phyloP scores from a whole-genome alignment of 1,140 invertebrate species.

The Drosophila ohnishii region DNA sequence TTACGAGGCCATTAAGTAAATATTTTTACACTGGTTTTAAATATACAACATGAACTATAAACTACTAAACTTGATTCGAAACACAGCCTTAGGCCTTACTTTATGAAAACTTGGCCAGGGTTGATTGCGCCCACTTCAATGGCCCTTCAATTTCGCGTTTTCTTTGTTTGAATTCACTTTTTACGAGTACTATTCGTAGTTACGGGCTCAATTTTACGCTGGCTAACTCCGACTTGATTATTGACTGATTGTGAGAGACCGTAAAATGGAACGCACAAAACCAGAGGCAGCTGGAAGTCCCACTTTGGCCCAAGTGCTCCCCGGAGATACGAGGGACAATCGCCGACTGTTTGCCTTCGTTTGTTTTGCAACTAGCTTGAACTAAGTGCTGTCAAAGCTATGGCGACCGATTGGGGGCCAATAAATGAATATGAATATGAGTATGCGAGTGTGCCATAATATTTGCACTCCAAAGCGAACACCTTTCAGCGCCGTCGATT shows the following conservation, averaged over 20 bases:
- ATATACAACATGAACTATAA: neutral
- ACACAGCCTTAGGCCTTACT: neutral
- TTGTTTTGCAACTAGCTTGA: constrained; percentile 46
- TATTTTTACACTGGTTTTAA: neutral
- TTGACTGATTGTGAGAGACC: constrained; percentile 15
- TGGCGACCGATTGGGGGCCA: constrained; percentile 15
- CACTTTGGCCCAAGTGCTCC: constrained; percentile 19
- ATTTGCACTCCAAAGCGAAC: constrained; percentile 32
- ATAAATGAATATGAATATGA: constrained; percentile 18
- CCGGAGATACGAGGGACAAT: constrained; percentile 40
- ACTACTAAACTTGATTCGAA: constrained; percentile 1
- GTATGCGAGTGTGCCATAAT: constrained; percentile 24
- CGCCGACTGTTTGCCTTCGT: constrained; percentile 50
- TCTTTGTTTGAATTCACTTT: constrained; percentile 39
- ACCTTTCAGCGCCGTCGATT: neutral
- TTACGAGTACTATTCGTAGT: constrained; percentile 3
- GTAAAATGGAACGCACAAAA: constrained; percentile 20
- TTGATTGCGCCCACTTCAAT: constrained; percentile 16
- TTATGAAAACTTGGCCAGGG: constrained; percentile 25
- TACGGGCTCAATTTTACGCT: constrained; percentile 41
- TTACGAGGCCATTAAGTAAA: constrained; percentile 2
- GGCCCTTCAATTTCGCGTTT: constrained; percentile 26
- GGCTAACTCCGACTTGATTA: constrained; percentile 35
- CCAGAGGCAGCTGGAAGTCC: constrained; percentile 4
- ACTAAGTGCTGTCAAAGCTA: constrained; percentile 51